Evolutionary conservation across 2,888 invertebrate species (phyloP).

Genomic region (Drosophila kuntzei): DNA sequence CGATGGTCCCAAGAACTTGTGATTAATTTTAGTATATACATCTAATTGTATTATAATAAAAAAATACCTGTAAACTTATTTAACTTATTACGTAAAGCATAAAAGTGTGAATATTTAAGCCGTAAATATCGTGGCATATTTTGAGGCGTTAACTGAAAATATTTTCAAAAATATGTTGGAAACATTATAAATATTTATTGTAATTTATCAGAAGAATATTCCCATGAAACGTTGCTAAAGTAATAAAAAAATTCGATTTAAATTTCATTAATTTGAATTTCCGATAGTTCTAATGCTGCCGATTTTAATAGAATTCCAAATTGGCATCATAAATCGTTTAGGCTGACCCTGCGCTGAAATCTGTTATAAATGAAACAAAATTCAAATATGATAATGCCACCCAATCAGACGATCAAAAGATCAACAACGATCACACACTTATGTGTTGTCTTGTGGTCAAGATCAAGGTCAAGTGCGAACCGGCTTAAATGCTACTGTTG

Average conservation of each 20-base stretch:
- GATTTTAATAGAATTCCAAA: conserved; percentile 9
- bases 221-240: not conserved
- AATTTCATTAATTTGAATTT: not conserved
- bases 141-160: conserved; percentile 37
- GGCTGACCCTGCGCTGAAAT: conserved; percentile 52
- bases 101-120: too few species aligned
- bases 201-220: not conserved
- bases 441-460: conserved; percentile 79
- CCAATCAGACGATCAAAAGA: conserved; percentile 12
- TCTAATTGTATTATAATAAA: not conserved
- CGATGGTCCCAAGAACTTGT: conserved; percentile 1
- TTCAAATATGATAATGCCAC: conserved; percentile 9
- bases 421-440: conserved; percentile 3
- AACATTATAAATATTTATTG: conserved; percentile 4
- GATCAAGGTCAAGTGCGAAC: conserved; percentile 75
- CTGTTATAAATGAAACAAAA: conserved; percentile 18
- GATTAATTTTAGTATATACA: conserved; percentile 13
- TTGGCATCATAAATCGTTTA: conserved; percentile 24
- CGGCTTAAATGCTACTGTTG: conserved; percentile 66
- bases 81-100: not conserved
- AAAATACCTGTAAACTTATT: not conserved
- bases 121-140: conserved; percentile 40
- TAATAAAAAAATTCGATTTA: not conserved
- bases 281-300: conserved; percentile 12
- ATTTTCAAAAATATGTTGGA: conserved; percentile 10